Evolutionary conservation across 2,113 vertebrate species (phyloP).

Genomic region (Megaceryle maxima): DNA sequence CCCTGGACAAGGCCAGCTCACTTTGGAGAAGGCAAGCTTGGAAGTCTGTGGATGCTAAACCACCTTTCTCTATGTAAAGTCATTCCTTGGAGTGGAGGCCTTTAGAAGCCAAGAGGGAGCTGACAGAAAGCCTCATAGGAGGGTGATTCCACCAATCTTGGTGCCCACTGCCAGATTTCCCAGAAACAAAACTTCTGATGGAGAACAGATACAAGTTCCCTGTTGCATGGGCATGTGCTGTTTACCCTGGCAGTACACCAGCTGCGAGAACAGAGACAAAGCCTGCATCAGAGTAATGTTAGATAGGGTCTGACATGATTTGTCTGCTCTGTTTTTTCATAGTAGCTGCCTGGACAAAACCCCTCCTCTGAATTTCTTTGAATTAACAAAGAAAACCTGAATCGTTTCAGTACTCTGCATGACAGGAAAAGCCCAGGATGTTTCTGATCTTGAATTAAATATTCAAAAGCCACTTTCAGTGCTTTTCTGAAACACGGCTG

Average conservation of each 20-base stretch:
- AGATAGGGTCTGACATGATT: background rate
- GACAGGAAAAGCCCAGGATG: background rate
- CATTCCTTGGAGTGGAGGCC: background rate
- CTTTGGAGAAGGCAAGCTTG: background rate
- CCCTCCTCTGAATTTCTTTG: background rate
- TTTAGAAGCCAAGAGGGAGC: background rate
- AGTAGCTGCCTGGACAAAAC: background rate
- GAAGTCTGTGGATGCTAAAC: background rate
- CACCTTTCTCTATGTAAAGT: background rate
- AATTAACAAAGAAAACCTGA: background rate
- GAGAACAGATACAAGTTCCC: background rate
- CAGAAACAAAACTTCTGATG: background rate
- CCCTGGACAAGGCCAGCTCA: background rate
- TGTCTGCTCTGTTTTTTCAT: background rate
- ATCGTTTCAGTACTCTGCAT: background rate
- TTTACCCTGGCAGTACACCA: background rate
- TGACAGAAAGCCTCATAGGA: background rate
- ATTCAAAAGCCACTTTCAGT: background rate
- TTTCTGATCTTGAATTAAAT: background rate
- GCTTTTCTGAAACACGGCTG: background rate
- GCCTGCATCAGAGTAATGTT: background rate
- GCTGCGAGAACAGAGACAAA: background rate
- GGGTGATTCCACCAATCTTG: rapidly evolving
- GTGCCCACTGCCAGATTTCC: background rate
- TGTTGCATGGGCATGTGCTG: background rate